A percentile compares a stretch with the other conserved stretches of the same genome.
These are phyloP conservation scores for Pseudomyrmex pallidus DNA, from an alignment of 1,140 invertebrate genomes.

Conservation along the genomic window DNA sequence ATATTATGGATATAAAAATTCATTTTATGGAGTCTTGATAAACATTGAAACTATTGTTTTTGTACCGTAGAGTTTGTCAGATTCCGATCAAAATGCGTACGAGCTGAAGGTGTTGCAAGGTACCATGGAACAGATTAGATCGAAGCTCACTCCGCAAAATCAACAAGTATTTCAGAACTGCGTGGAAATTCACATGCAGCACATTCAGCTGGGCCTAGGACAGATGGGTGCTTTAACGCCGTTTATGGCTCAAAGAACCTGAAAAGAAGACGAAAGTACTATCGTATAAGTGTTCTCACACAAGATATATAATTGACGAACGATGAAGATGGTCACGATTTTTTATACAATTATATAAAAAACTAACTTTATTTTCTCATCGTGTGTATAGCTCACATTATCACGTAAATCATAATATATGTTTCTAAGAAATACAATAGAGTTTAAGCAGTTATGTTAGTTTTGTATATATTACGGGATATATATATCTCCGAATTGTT, in stretches of 20 bases:
- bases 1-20: constrained; percentile 33
- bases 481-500: constrained; percentile 35
- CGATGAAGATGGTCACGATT: constrained; percentile 42
- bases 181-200: constrained; percentile 96
- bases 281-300: constrained; percentile 37
- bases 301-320: constrained; percentile 21
- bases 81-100: constrained; percentile 95
- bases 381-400: constrained; percentile 67
- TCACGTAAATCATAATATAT: constrained; percentile 35
- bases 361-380: constrained; percentile 69
- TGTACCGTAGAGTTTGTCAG: constrained; percentile 90
- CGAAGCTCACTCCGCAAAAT: constrained; percentile 91
- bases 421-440: constrained; percentile 53
- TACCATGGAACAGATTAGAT: constrained; percentile 95
- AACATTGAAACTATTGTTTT: constrained; percentile 36
- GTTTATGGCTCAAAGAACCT: constrained; percentile 83
- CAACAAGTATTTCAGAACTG: constrained; percentile 94
- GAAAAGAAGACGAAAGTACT: constrained; percentile 61
- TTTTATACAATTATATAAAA: constrained; percentile 54
- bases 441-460: constrained; percentile 47
- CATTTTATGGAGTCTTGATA: constrained; percentile 22
- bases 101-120: constrained; percentile 97
- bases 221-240: constrained; percentile 84
- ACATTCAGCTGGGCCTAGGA: constrained; percentile 94
- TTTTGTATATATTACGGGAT: constrained; percentile 60